Percentiles rank a stretch among this genome's conserved stretches.
phyloP scores from a whole-genome alignment of 2,888 invertebrate species.

The Drosophila recens region DNA sequence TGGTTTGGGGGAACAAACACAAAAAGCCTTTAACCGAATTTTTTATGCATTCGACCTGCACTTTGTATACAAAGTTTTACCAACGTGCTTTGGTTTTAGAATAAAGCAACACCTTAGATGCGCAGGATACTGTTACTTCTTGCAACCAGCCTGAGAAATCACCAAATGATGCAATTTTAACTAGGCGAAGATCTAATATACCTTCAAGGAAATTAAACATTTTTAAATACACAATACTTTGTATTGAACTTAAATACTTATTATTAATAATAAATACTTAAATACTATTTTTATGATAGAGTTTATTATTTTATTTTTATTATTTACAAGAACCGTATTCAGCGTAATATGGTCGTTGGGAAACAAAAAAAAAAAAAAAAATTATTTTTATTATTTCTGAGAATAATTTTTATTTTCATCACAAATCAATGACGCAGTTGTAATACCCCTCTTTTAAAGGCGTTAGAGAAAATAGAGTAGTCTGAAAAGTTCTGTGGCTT shows the following conservation, averaged over 20 bases:
- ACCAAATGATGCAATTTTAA: background rate
- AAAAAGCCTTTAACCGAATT: slow-evolving; percentile 9
- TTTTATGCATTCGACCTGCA: slow-evolving; percentile 19
- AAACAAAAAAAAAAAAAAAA: too few relatives aligned
- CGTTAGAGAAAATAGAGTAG: slow-evolving; percentile 35
- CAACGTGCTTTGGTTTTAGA: slow-evolving; percentile 57
- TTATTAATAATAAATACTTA: too few relatives aligned
- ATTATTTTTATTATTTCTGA: too few relatives aligned
- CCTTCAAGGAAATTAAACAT: too few relatives aligned
- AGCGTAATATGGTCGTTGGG: too few relatives aligned
- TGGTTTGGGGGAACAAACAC: background rate
- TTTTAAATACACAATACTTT: too few relatives aligned
- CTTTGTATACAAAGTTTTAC: slow-evolving; percentile 37
- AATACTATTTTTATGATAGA: too few relatives aligned
- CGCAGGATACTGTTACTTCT: slow-evolving; percentile 28
- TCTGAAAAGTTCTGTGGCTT: slow-evolving; percentile 43
- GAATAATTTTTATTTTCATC: too few relatives aligned
- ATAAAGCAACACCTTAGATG: slow-evolving; percentile 32
- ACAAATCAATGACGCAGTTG: background rate
- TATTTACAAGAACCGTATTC: too few relatives aligned
- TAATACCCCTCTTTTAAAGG: background rate
- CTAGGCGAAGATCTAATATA: background rate
- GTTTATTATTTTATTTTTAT: too few relatives aligned
- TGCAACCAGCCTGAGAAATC: slow-evolving; percentile 22
- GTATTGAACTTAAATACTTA: too few relatives aligned